Evolutionary conservation across 2,888 invertebrate genomes (phyloP).

Genomic region (Apamea epomidion): DNA sequence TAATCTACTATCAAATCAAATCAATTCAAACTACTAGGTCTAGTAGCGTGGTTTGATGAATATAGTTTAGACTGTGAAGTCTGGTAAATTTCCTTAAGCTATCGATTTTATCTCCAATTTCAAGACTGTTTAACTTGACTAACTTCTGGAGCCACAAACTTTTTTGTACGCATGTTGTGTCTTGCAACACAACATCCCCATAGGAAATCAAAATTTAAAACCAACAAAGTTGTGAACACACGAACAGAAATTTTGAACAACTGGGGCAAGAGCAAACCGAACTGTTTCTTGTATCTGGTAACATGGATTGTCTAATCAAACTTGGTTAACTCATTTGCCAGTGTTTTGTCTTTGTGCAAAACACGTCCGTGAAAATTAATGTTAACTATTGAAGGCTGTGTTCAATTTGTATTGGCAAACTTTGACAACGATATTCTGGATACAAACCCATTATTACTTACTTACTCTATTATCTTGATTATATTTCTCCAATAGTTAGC

Average conservation of each 20-base stretch:
- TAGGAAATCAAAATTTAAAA: constrained; percentile 52
- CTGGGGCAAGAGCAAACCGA: constrained; percentile 36
- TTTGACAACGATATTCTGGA: constrained; percentile 45
- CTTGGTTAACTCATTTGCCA: constrained; percentile 64
- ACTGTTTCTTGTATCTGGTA: constrained; percentile 61
- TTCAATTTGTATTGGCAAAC: constrained; percentile 58
- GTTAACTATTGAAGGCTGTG: constrained; percentile 49
- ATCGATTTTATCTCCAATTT: not conserved
- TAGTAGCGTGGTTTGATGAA: not conserved
- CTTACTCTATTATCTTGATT: constrained; percentile 26
- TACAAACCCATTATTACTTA: constrained; percentile 31
- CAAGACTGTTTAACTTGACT: not conserved
- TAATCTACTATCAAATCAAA: too few species aligned
- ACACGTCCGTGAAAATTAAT: constrained; percentile 55
- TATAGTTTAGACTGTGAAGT: not conserved
- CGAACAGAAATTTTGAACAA: constrained; percentile 52
- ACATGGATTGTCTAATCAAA: constrained; percentile 63
- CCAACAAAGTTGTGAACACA: constrained; percentile 42
- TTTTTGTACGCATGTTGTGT: constrained; percentile 22
- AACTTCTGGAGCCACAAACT: not conserved
- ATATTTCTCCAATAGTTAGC: constrained; percentile 15
- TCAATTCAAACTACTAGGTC: too few species aligned
- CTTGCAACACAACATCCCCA: constrained; percentile 4
- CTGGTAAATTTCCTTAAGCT: not conserved
- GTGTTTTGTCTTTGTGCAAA: constrained; percentile 62